Base-by-base conservation (phyloP, 1,140 invertebrate species). In the Solen grandis region DNA sequence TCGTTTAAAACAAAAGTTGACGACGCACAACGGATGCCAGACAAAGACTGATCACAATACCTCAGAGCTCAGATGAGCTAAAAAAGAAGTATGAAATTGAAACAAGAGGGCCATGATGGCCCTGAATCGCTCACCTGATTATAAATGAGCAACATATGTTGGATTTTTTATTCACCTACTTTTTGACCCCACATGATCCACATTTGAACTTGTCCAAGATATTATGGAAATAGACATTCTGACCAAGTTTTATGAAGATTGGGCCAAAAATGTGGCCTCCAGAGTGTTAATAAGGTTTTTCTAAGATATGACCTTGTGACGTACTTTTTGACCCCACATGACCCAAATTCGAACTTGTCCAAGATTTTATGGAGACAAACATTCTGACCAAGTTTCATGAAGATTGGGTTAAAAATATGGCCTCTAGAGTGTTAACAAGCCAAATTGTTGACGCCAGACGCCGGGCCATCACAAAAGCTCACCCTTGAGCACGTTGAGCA, bases 401-500 rank as follows among this genome's bases (percentile, higher is more conserved):
- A 60, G 29, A 60, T 60, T 29, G 29, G 57, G 16, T 60, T 16
- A 60, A 8, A 60, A 60, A n/a, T 60, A 29, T 60, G 57, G 57
- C 16, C 57, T 60, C 57, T 29, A 60, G n/a, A n/a, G 57, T 60
- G 27, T 22, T 60, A 22, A 60, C 57, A 60, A 60, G 57, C 57
- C 19, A 46, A 60, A 60, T 0, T 60, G 57, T 60, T 60, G 57
- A 60, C n/a, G n/a, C 41, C 8, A 46, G 8, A 46, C 8, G 41
- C 8, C 19, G 41, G 19, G 19, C 41, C 8, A 46, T 10, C 8
- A n/a, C n/a, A n/a, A 19, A 19, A 19, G 8, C 8, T 46, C 41
- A 46, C 8, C 8, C 8, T 10, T 10, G 41, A 8, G 8, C 41
- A 46, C 41, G 8, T 46, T 46, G 41, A 46, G 41, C 41, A 46